Evolutionary conservation across 92 coral and sea anemone species (phyloP).

Genomic region (Parazoanthus darwini): DNA sequence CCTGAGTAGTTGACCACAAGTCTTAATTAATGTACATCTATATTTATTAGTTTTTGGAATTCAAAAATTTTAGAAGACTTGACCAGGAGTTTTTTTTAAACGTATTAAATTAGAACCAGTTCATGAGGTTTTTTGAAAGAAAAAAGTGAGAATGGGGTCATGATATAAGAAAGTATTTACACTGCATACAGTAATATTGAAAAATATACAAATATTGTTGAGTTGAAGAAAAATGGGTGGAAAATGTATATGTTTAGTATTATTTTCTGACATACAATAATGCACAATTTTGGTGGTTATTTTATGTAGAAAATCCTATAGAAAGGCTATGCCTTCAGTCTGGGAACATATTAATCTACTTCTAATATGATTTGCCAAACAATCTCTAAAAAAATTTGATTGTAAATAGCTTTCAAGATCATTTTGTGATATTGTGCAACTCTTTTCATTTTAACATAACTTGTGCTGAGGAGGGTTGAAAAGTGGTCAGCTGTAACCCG

Average conservation of each 20-base stretch:
- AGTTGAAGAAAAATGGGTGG: not conserved
- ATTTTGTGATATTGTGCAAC: slow-evolving; percentile 12
- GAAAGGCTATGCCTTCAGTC: not conserved
- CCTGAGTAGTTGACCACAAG: too few relatives aligned
- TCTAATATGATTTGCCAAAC: not conserved
- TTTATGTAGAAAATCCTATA: not conserved
- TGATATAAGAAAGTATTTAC: not conserved
- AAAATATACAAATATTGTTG: not conserved
- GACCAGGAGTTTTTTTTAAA: too few relatives aligned
- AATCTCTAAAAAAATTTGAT: not conserved
- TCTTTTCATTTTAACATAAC: not conserved
- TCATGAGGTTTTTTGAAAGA: not conserved
- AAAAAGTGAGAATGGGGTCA: not conserved
- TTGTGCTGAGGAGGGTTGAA: not conserved
- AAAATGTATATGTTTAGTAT: slow-evolving; percentile 3
- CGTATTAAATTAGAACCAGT: too few relatives aligned
- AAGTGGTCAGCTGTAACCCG: not conserved
- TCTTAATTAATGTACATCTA: too few relatives aligned
- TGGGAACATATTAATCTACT: not conserved
- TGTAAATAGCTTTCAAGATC: not conserved
- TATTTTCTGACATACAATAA: not conserved
- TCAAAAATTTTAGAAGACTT: too few relatives aligned
- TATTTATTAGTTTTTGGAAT: too few relatives aligned
- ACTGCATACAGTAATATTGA: not conserved
- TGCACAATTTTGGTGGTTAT: not conserved